Evolutionary conservation across 1,140 invertebrate species (phyloP).

Genomic region (Heliconius himera): DNA sequence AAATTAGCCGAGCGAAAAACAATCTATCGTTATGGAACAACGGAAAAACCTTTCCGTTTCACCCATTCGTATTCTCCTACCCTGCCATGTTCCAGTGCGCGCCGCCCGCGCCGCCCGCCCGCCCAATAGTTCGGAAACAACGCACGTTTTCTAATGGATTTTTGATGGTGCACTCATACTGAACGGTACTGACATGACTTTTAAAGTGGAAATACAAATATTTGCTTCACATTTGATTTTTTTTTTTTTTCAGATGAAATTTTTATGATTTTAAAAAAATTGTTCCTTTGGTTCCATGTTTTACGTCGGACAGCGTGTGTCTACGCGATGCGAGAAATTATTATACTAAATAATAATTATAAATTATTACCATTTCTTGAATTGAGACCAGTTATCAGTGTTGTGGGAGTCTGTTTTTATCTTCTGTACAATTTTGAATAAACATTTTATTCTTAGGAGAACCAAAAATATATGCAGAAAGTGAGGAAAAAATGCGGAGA

Average conservation of each 20-base stretch:
- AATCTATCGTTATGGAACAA: constrained; percentile 40
- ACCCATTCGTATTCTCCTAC: constrained; percentile 24
- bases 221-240: background rate
- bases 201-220: constrained; percentile 10
- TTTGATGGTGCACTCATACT: constrained; percentile 27
- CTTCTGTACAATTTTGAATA: no score
- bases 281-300: background rate
- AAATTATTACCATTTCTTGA: no score
- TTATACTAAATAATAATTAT: no score
- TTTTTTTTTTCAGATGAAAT: background rate
- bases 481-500: no score
- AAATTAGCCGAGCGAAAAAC: constrained; percentile 37
- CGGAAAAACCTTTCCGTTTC: constrained; percentile 28
- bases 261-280: background rate
- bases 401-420: no score
- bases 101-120: constrained; percentile 17
- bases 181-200: constrained; percentile 5
- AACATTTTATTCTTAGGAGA: no score
- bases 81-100: no score
- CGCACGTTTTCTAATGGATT: constrained; percentile 43
- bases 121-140: constrained; percentile 39
- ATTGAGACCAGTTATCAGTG: no score
- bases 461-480: no score
- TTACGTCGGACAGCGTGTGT: no score
- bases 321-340: no score